Conservation (phyloP, 1,140 invertebrate genomes). For the Reticulitermes speratus region DNA sequence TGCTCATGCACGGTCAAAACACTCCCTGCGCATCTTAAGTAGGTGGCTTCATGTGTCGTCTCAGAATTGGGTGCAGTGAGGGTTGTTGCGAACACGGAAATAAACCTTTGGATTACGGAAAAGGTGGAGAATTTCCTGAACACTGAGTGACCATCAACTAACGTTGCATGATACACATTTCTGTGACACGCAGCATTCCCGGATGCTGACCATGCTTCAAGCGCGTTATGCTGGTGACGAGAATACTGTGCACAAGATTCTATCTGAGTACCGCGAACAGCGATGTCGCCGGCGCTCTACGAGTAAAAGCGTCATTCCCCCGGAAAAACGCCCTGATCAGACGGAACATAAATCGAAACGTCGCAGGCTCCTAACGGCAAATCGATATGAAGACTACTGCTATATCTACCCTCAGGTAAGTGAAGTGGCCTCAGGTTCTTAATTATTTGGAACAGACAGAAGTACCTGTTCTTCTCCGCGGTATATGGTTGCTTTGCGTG, state of each 20-base stretch:
- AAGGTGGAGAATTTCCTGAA: too few species aligned
- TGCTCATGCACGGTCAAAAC: too few species aligned
- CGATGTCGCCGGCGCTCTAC: neutral
- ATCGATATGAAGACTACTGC: neutral
- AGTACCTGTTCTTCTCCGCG: too few species aligned
- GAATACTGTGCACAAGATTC: conserved; percentile 3
- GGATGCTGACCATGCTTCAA: conserved; percentile 23
- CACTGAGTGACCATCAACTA: too few species aligned
- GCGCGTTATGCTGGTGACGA: conserved; percentile 27
- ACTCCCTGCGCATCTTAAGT: too few species aligned
- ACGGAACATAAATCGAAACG: neutral
- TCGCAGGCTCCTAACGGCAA: neutral
- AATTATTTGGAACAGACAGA: too few species aligned
- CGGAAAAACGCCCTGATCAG: neutral
- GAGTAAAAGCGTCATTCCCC: neutral
- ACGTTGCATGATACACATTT: neutral
- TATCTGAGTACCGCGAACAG: conserved; percentile 21
- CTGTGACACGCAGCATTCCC: conserved; percentile 20
- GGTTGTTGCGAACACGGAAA: too few species aligned
- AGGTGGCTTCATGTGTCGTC: too few species aligned
- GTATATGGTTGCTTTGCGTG: too few species aligned
- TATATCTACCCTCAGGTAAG: neutral
- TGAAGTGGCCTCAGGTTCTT: neutral
- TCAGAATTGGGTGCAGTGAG: too few species aligned
- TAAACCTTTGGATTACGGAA: too few species aligned